Evolutionary conservation across 2,797 vertebrate species (phyloP).

Genomic region (Vespertilio murinus): DNA sequence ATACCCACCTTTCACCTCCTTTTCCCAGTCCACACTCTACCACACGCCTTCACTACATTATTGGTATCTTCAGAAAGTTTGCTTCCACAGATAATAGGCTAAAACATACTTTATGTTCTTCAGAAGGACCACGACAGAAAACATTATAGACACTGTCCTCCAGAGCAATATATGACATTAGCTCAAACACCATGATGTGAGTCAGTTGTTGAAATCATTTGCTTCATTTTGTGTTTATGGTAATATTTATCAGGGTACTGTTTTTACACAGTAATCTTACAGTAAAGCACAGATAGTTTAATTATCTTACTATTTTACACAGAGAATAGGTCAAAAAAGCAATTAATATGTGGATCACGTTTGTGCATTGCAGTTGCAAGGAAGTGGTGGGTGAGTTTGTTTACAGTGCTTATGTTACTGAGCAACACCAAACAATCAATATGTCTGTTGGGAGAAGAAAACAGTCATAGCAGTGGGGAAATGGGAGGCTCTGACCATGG

Average conservation of each 20-base stretch:
- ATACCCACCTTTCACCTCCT: not conserved
- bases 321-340: not conserved
- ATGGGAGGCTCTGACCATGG: not conserved
- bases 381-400: not conserved
- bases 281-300: not conserved
- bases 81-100: not conserved
- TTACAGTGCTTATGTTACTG: not conserved
- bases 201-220: not conserved
- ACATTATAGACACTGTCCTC: not conserved
- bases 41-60: not conserved
- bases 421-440: not conserved
- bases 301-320: not conserved
- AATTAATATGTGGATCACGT: not conserved
- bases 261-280: not conserved
- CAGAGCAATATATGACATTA: not conserved
- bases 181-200: not conserved
- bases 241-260: not conserved
- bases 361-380: not conserved
- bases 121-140: not conserved
- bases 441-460: not conserved
- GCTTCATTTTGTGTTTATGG: not conserved
- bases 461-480: not conserved
- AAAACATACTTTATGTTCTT: not conserved
- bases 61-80: not conserved
- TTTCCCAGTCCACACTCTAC: not conserved